Conservation (phyloP, 1,140 invertebrate species). For the Akabosia matsudoensis region DNA sequence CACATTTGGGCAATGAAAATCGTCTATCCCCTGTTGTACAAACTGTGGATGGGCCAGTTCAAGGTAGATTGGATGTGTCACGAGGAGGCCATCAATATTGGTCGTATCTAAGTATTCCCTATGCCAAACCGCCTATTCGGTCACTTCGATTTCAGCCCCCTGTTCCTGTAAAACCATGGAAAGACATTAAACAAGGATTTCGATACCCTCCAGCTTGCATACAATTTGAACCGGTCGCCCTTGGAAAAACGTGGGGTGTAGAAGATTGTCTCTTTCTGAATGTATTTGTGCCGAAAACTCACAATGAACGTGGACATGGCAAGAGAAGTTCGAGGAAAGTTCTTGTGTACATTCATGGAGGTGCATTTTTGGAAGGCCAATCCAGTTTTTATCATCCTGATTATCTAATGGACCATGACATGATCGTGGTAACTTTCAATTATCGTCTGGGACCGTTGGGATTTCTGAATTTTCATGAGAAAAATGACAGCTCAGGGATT, state of each 20-base stretch:
- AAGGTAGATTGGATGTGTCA: not conserved
- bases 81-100: not conserved
- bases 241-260: not conserved
- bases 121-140: not conserved
- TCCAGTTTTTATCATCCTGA: not conserved
- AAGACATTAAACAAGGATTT: not conserved
- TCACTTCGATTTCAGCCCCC: not conserved
- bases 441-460: not conserved
- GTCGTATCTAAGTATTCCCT: not conserved
- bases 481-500: conserved; percentile 28
- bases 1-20: not conserved
- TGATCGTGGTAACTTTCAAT: conserved; percentile 1
- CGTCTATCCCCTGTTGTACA: not conserved
- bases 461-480: not conserved
- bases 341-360: conserved; percentile 7
- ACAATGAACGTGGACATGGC: not conserved
- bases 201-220: not conserved
- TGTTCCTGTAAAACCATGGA: not conserved
- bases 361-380: not conserved
- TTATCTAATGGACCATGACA: not conserved
- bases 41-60: not conserved
- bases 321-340: not conserved
- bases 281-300: not conserved
- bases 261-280: conserved; percentile 16
- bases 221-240: not conserved